A percentile compares a stretch with the other conserved stretches of the same genome.
phyloP scores from a whole-genome alignment of 2,888 invertebrate species.

The Hypomecis punctinalis region DNA sequence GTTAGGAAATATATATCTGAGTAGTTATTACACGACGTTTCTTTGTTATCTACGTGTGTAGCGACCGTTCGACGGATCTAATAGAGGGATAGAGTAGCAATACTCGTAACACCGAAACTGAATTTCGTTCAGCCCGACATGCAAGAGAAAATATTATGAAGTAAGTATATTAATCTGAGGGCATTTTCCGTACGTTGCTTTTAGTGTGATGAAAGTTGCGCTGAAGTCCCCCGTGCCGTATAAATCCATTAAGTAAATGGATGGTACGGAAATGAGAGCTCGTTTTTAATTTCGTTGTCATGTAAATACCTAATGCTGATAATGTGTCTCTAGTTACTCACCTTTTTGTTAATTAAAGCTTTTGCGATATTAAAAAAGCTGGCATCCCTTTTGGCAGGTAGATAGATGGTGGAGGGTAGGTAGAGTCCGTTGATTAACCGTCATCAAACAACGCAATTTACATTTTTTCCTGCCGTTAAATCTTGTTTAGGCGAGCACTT shows the following conservation, averaged over 20 bases:
- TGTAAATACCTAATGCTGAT: slow-evolving; percentile 72
- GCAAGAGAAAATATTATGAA: slow-evolving; percentile 69
- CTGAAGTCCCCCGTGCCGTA: slow-evolving; percentile 76
- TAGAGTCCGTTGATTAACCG: slow-evolving; percentile 47
- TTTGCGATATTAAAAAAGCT: slow-evolving; percentile 46
- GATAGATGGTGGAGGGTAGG: slow-evolving; percentile 32
- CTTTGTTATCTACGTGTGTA: slow-evolving; percentile 25
- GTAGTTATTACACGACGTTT: slow-evolving; percentile 16
- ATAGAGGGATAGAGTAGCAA: slow-evolving; percentile 31
- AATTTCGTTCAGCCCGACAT: slow-evolving; percentile 44
- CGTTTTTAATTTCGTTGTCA: slow-evolving; percentile 81
- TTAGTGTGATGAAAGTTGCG: slow-evolving; percentile 82
- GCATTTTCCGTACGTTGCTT: slow-evolving; percentile 80
- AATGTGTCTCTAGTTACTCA: slow-evolving; percentile 62
- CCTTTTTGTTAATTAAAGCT: slow-evolving; percentile 65
- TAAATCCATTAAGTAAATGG: slow-evolving; percentile 83
- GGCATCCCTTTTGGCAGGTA: slow-evolving; percentile 37
- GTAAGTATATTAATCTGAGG: slow-evolving; percentile 79
- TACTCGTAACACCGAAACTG: slow-evolving; percentile 38
- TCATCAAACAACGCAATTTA: slow-evolving; percentile 56
- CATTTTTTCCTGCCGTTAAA: slow-evolving; percentile 57
- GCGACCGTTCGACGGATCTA: slow-evolving; percentile 17
- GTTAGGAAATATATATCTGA: slow-evolving; percentile 7
- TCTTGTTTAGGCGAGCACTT: slow-evolving; percentile 62
- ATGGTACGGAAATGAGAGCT: slow-evolving; percentile 76